These are phyloP conservation scores for Rhagoletis pomonella DNA, from an alignment of 1,140 invertebrate genomes.

Conservation along the genomic window DNA sequence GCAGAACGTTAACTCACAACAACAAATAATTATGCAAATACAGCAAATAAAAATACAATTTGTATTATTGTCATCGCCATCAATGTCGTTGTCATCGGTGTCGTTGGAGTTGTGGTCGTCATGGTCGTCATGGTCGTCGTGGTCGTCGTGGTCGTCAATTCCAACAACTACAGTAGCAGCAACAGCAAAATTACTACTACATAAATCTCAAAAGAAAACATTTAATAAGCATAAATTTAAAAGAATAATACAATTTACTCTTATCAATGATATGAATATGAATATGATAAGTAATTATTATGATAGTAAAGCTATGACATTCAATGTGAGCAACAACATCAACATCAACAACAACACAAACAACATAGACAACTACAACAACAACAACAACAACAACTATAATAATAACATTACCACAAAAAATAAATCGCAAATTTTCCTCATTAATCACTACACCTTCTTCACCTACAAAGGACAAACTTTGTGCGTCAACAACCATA, in stretches of 20 bases:
- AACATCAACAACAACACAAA: slow-evolving; percentile 49
- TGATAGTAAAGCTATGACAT: slow-evolving; percentile 54
- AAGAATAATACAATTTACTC: slow-evolving; percentile 68
- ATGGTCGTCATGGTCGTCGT: too few species aligned
- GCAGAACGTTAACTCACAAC: slow-evolving; percentile 62
- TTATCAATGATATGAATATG: slow-evolving; percentile 65
- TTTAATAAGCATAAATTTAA: slow-evolving; percentile 64
- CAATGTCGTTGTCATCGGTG: slow-evolving; percentile 38
- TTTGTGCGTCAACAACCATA: neutral
- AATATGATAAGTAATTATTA: slow-evolving; percentile 56
- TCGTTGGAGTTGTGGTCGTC: neutral
- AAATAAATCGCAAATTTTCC: neutral
- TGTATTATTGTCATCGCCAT: slow-evolving; percentile 44
- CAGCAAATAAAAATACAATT: slow-evolving; percentile 58
- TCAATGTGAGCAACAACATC: slow-evolving; percentile 54
- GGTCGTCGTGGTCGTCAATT: too few species aligned
- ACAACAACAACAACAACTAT: neutral
- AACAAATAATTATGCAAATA: slow-evolving; percentile 54
- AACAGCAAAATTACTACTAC: slow-evolving; percentile 56
- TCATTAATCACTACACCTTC: neutral
- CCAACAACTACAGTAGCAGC: slow-evolving; percentile 60
- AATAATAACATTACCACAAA: neutral
- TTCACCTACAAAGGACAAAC: neutral
- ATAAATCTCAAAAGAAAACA: slow-evolving; percentile 55
- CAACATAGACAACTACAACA: neutral